Evolutionary conservation across 2,113 vertebrate genomes (phyloP).

Genomic region (Sakesphorus luctuosus): DNA sequence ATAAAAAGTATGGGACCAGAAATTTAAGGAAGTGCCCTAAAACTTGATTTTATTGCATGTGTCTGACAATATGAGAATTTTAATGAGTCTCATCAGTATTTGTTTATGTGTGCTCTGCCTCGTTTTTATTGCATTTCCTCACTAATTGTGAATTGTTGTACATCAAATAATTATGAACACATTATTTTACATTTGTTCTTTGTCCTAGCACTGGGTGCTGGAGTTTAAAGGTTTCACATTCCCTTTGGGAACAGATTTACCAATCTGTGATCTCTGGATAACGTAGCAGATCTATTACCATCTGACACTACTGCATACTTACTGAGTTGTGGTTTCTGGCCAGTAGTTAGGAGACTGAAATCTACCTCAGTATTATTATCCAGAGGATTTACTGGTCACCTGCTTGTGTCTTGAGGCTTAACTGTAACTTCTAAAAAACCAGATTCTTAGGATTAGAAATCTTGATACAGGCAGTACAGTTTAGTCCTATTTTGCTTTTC

Average conservation of each 20-base stretch:
- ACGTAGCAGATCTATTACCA: background rate
- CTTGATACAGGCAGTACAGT: background rate
- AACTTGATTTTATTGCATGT: background rate
- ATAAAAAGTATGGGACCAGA: background rate
- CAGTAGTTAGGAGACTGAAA: background rate
- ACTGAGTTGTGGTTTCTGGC: background rate
- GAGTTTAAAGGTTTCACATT: background rate
- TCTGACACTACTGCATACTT: background rate
- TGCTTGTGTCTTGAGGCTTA: background rate
- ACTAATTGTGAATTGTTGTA: background rate
- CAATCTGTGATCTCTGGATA: background rate
- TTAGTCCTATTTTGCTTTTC: background rate
- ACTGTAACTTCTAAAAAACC: background rate
- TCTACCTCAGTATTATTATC: background rate
- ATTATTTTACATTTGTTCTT: conserved; percentile 19
- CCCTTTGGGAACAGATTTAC: background rate
- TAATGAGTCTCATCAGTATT: conserved; percentile 31
- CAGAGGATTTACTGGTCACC: background rate
- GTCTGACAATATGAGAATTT: background rate
- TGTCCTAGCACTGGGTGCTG: background rate
- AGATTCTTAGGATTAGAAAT: background rate
- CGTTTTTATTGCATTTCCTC: background rate
- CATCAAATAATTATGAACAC: background rate
- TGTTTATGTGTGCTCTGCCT: background rate
- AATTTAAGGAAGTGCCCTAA: background rate